Conservation (phyloP, 2,888 invertebrate species). For the Nemurella pictetii region DNA sequence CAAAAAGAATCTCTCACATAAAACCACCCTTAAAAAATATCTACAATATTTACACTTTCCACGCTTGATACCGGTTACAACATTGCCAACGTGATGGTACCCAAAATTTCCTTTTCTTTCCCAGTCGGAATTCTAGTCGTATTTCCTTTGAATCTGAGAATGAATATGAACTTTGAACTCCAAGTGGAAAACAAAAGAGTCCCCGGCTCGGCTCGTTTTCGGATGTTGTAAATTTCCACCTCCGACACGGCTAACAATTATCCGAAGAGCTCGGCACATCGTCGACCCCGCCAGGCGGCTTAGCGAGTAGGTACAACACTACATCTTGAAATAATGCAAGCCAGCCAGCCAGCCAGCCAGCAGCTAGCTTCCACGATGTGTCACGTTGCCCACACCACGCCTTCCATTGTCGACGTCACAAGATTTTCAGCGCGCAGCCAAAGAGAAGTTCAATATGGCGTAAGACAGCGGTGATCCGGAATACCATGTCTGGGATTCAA, state of each 20-base stretch:
- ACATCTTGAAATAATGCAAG: slow-evolving; percentile 15
- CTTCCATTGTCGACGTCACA: background rate
- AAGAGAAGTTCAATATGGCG: background rate
- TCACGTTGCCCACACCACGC: background rate
- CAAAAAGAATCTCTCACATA: background rate
- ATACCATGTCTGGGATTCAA: background rate
- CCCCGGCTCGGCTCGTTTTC: slow-evolving; percentile 2
- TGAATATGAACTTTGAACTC: slow-evolving; percentile 27
- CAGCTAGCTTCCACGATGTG: background rate
- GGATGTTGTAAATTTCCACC: slow-evolving; percentile 38
- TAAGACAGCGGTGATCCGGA: background rate
- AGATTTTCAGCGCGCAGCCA: background rate
- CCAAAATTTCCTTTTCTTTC: background rate
- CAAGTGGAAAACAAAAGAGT: slow-evolving; percentile 10
- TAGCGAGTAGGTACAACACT: slow-evolving; percentile 4
- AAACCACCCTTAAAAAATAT: background rate
- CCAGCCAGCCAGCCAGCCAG: background rate
- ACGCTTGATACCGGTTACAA: background rate
- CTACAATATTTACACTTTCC: too few species aligned
- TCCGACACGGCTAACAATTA: slow-evolving; percentile 33
- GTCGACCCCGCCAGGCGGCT: background rate
- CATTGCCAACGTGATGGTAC: background rate
- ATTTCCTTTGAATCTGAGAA: slow-evolving; percentile 8
- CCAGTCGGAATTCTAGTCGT: background rate
- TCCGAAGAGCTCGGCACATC: slow-evolving; percentile 28